These are phyloP conservation scores for Callosobruchus maculatus DNA, from an alignment of 2,888 invertebrate genomes.

Conservation along the genomic window DNA sequence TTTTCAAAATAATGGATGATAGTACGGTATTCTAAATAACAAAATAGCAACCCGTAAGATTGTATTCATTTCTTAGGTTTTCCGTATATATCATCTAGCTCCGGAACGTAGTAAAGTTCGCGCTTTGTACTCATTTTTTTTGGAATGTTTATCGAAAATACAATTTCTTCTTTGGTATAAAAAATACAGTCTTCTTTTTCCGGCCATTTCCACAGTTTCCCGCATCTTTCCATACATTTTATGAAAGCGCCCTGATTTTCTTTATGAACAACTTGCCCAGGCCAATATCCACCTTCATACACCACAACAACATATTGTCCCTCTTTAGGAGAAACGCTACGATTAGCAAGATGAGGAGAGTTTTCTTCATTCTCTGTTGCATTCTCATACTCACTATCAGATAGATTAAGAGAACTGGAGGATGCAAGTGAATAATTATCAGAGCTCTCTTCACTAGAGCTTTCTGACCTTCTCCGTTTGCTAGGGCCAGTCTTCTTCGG, in stretches of 20 bases:
- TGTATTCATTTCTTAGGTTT: too few relatives aligned
- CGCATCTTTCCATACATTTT: slow-evolving; percentile 1
- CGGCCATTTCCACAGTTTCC: slow-evolving; percentile 3
- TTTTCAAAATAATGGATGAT: too few relatives aligned
- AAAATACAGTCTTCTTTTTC: background rate
- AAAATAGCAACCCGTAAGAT: too few relatives aligned
- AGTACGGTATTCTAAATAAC: too few relatives aligned
- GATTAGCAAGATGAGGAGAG: too few relatives aligned
- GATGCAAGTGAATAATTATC: too few relatives aligned
- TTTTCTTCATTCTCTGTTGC: background rate
- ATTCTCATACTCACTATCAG: background rate
- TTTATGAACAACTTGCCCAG: background rate
- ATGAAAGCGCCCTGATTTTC: background rate
- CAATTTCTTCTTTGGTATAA: slow-evolving; percentile 4
- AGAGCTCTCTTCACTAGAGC: background rate
- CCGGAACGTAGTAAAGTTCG: too few relatives aligned
- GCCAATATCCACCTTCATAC: background rate
- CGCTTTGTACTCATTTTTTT: too few relatives aligned
- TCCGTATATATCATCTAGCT: too few relatives aligned
- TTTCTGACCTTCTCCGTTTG: background rate
- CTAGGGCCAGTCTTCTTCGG: background rate
- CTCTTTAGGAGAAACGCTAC: background rate
- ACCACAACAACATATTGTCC: background rate
- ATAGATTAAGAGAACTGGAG: slow-evolving; percentile 1
- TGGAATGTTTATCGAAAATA: background rate